Evolutionary conservation across 2,888 invertebrate species (phyloP), one percentile per base, ranked within the genome.

Genomic region (Xanthorhoe designata): DNA sequence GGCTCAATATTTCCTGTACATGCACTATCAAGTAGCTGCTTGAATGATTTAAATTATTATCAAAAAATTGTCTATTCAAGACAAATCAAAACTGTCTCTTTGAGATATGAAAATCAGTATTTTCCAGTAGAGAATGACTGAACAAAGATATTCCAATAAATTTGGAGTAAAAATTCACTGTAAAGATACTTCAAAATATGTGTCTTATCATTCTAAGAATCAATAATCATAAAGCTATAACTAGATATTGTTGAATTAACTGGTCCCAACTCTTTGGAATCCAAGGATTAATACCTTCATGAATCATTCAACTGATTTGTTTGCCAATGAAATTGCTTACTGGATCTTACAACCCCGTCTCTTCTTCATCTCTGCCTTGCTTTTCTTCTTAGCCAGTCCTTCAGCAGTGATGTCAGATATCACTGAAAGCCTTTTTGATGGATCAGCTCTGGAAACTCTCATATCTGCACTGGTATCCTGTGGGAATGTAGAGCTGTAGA

Each of bases 371-470:
- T 87, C 88, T 76, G 91, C 88, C 75, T 92, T 92, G 57, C 74
- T 89, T 70, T 91, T 91, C 69, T 90, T 92, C 75, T 92, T 93
- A 15, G 88, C 90, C 3, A 92, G 75, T 8, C 88, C 90, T 72
- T 93, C 93, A 19, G 90, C 88, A 18, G 92, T 92, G 57, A 92
- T 92, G 66, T 93, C 93, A 6, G 93, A 93, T 76, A 92, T 90
- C 1, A 93, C 92, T 1, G 93, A 93, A 45, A 91, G 79, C 58
- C 93, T 83, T 64, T 93, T 93, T 0, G 86, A 84, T 13, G 83
- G 77, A 65, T 91, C 91, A 47, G 74, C 74, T 50, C 82, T 73
- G 15, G 88, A 86, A 35, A 75, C 73, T 8, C 71, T 73, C 24
- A 79, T 74, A 38, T 85, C 85, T 0, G 86, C 81, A n/a, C n/a